Conservation (phyloP, 2,888 invertebrate species). For the Leptinotarsa peninsularis region DNA sequence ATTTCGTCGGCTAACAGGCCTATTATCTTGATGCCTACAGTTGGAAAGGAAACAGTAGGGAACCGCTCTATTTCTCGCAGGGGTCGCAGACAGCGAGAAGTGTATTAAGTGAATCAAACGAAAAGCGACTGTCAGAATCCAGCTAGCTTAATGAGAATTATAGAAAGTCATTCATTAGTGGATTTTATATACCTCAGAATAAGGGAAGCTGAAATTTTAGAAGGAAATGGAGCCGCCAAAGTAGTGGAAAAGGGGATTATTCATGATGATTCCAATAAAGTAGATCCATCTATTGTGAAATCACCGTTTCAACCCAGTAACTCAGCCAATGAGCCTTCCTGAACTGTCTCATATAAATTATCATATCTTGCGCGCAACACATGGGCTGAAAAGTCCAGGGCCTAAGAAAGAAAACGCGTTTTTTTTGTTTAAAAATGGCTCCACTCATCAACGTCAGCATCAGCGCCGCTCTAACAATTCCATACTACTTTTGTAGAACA, state of each 20-base stretch:
- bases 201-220: not conserved
- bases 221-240: not conserved
- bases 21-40: not conserved
- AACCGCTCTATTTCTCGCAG: not conserved
- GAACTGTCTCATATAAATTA: no score
- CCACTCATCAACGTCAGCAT: no score
- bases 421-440: no score
- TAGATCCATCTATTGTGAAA: no score
- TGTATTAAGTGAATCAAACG: constrained; percentile 4
- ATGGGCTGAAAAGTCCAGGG: no score
- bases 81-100: constrained; percentile 7
- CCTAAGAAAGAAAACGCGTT: no score
- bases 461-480: no score
- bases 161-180: not conserved
- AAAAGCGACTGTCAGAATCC: not conserved
- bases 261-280: not conserved
- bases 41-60: not conserved
- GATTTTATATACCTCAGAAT: not conserved
- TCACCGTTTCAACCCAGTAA: no score
- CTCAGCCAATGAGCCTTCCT: no score
- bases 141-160: not conserved
- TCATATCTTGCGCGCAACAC: no score
- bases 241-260: not conserved
- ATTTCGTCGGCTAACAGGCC: not conserved
- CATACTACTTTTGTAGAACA: no score